Conservation (phyloP, 2,888 invertebrate species). For the Autographa pulchrina region DNA sequence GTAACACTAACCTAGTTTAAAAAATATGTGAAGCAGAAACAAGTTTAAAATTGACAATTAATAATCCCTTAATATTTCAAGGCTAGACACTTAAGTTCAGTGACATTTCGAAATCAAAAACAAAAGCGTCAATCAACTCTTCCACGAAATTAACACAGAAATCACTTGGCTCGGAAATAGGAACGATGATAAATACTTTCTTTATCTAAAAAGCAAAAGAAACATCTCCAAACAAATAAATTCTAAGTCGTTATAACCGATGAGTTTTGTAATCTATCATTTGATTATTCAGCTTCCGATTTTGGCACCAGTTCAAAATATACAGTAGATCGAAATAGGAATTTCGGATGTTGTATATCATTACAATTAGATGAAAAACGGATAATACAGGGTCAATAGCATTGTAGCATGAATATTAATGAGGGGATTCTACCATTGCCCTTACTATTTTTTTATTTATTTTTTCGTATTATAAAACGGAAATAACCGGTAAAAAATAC, state of each 20-base stretch:
- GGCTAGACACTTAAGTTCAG: neutral
- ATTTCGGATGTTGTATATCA: conserved; percentile 16
- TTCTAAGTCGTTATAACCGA: conserved; percentile 36
- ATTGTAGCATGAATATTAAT: neutral
- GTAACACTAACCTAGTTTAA: too few relatives aligned
- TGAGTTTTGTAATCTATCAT: conserved; percentile 49
- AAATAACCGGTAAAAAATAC: too few relatives aligned
- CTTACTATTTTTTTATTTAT: neutral
- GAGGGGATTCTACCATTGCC: neutral
- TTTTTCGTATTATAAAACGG: too few relatives aligned
- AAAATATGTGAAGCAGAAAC: too few relatives aligned
- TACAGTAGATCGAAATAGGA: conserved; percentile 15
- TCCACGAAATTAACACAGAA: neutral
- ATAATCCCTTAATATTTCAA: conserved; percentile 13
- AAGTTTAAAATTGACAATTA: too few relatives aligned
- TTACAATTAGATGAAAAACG: conserved; percentile 10
- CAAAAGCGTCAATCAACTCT: conserved; percentile 2
- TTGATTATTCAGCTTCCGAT: conserved; percentile 38
- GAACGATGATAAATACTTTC: conserved; percentile 4
- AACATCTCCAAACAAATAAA: conserved; percentile 16
- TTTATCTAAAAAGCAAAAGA: conserved; percentile 2
- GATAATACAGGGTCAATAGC: neutral
- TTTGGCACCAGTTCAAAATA: conserved; percentile 52
- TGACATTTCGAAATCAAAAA: conserved; percentile 7
- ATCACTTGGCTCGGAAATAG: neutral